These are phyloP conservation scores for Pleuronectes platessa DNA, from an alignment of 2,113 vertebrate genomes.

Conservation along the genomic window DNA sequence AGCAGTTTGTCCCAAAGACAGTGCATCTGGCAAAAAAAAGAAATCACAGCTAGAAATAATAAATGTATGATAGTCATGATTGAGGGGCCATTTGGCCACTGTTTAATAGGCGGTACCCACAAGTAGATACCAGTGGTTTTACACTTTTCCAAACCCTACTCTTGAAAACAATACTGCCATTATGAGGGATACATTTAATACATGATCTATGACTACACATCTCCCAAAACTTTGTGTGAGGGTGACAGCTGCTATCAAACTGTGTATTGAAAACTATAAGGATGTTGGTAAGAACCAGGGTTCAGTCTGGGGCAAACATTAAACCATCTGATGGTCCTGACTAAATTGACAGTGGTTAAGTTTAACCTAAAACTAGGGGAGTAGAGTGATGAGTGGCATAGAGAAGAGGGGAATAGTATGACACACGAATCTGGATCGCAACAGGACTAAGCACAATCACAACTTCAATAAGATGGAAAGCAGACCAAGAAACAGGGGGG, in stretches of 20 bases:
- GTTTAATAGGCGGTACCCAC: conserved; percentile 41
- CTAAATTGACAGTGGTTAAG: conserved; percentile 27
- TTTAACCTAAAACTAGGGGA: conserved; percentile 20
- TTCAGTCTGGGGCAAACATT: conserved; percentile 21
- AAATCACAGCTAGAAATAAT: conserved; percentile 22
- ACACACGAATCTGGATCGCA: conserved; percentile 25
- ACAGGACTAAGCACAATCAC: conserved; percentile 20
- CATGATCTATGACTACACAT: conserved; percentile 42
- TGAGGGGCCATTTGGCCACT: conserved; percentile 12
- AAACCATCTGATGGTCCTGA: conserved; percentile 35
- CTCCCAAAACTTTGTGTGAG: conserved; percentile 12
- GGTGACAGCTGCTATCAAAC: conserved; percentile 39
- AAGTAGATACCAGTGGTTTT: conserved; percentile 48
- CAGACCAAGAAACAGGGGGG: conserved; percentile 14
- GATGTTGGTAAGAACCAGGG: conserved; percentile 11
- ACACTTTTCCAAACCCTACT: conserved; percentile 22
- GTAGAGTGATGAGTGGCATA: neutral
- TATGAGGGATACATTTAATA: conserved; percentile 38
- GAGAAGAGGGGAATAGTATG: conserved; percentile 12
- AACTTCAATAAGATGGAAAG: conserved; percentile 41
- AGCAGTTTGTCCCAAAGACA: neutral
- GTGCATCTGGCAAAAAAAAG: neutral
- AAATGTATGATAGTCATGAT: conserved; percentile 42
- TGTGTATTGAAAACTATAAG: conserved; percentile 35
- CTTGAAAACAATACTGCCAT: conserved; percentile 34